Percentiles rank a stretch among this genome's conserved stretches.
Evolutionary conservation across 2,113 vertebrate genomes (phyloP).

Genomic region (Oryzias javanicus): DNA sequence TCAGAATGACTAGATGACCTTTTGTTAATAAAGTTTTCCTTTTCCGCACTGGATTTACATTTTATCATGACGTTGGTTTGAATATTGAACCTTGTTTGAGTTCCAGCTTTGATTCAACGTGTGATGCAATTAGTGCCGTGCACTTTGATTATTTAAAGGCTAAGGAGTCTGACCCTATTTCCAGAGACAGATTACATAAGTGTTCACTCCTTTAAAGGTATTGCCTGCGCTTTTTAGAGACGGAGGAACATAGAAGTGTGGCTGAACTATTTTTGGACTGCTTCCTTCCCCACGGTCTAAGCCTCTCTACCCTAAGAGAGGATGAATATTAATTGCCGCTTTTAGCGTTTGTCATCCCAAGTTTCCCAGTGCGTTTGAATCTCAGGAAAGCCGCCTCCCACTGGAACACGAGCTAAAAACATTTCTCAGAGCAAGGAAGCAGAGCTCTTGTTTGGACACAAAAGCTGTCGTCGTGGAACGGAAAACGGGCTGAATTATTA

Average conservation of each 20-base stretch:
- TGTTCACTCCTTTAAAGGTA: constrained; percentile 44
- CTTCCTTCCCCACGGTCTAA: constrained; percentile 38
- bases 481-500: constrained; percentile 22
- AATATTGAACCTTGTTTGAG: neutral
- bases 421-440: constrained; percentile 20
- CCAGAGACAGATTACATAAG: constrained; percentile 37
- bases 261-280: constrained; percentile 58
- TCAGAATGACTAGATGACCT: neutral
- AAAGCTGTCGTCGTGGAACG: constrained; percentile 16
- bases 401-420: constrained; percentile 38
- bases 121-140: neutral
- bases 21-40: no score
- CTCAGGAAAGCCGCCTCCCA: constrained; percentile 36
- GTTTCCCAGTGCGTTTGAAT: constrained; percentile 38
- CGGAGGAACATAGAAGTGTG: constrained; percentile 31
- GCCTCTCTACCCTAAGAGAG: constrained; percentile 31
- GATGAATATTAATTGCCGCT: constrained; percentile 61
- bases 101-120: neutral
- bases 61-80: no score
- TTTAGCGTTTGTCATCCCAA: constrained; percentile 53
- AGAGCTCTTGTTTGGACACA: constrained; percentile 40
- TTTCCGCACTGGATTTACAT: no score
- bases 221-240: constrained; percentile 43
- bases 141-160: constrained; percentile 10
- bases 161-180: constrained; percentile 38